These are phyloP conservation scores for Capreolus pygargus DNA, from an alignment of 2,113 vertebrate species.

Conservation along the genomic window DNA sequence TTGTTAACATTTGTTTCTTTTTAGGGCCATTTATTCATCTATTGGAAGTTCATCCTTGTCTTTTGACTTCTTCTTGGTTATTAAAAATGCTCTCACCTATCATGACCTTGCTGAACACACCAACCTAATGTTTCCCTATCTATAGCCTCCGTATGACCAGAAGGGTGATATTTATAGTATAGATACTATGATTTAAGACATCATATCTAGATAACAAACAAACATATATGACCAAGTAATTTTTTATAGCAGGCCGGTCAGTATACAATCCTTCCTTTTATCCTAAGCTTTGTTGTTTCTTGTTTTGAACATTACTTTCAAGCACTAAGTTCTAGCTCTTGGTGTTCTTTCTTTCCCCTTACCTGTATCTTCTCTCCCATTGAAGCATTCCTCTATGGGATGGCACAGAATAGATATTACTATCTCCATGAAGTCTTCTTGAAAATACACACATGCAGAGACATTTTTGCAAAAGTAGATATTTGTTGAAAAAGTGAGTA, in stretches of 20 bases:
- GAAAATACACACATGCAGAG: neutral
- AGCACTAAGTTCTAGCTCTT: neutral
- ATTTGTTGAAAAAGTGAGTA: neutral
- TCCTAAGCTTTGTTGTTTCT: neutral
- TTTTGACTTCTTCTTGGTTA: neutral
- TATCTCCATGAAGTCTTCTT: neutral
- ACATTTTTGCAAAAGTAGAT: neutral
- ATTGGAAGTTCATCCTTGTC: neutral
- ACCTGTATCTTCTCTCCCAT: neutral
- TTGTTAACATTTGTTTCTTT: neutral
- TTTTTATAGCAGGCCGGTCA: neutral
- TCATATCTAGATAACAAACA: neutral
- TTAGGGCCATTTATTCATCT: neutral
- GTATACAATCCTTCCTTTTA: neutral
- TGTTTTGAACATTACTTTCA: neutral
- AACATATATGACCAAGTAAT: neutral
- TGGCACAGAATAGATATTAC: rapidly evolving
- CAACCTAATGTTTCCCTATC: neutral
- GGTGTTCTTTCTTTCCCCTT: neutral
- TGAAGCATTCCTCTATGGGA: rapidly evolving
- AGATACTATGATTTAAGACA: neutral
- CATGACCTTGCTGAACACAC: neutral
- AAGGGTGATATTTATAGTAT: neutral
- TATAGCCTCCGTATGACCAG: neutral
- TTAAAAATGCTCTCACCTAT: neutral